phyloP scores from a whole-genome alignment of 2,113 vertebrate species.

The Odocoileus virginianus region DNA sequence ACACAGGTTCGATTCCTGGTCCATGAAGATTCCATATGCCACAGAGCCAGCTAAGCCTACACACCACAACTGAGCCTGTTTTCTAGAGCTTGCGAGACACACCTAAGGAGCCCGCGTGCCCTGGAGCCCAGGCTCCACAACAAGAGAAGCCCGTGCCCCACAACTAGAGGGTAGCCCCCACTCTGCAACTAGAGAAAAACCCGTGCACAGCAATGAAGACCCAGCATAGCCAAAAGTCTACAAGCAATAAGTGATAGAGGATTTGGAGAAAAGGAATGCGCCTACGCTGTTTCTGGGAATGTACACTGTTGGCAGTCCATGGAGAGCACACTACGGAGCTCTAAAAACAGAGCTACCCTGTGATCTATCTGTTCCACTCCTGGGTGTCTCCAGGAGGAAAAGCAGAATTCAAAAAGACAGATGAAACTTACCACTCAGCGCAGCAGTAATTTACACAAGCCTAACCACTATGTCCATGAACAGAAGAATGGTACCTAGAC shows the following conservation, averaged over 20 bases:
- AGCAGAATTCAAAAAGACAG: not conserved
- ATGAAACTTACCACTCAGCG: rapidly evolving
- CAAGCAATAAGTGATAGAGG: not conserved
- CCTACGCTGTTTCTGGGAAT: not conserved
- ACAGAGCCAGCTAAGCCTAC: not conserved
- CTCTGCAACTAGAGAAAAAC: not conserved
- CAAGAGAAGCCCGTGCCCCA: not conserved
- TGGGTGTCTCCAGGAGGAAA: not conserved
- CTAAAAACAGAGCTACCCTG: not conserved
- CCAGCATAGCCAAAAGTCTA: not conserved
- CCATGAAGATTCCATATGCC: not conserved
- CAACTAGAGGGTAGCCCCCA: not conserved
- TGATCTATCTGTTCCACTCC: not conserved
- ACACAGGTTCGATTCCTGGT: rapidly evolving
- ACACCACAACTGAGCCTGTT: not conserved
- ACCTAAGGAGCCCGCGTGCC: not conserved
- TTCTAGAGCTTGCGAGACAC: not conserved
- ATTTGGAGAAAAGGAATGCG: rapidly evolving
- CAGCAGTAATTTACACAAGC: not conserved
- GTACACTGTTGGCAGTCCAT: not conserved
- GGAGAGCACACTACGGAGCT: not conserved
- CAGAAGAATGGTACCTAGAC: too few relatives aligned
- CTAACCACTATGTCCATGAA: not conserved
- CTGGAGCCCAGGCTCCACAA: not conserved
- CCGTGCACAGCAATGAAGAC: not conserved